phyloP scores from a whole-genome alignment of 2,797 vertebrate genomes.

The Poeciliopsis gracilis region DNA sequence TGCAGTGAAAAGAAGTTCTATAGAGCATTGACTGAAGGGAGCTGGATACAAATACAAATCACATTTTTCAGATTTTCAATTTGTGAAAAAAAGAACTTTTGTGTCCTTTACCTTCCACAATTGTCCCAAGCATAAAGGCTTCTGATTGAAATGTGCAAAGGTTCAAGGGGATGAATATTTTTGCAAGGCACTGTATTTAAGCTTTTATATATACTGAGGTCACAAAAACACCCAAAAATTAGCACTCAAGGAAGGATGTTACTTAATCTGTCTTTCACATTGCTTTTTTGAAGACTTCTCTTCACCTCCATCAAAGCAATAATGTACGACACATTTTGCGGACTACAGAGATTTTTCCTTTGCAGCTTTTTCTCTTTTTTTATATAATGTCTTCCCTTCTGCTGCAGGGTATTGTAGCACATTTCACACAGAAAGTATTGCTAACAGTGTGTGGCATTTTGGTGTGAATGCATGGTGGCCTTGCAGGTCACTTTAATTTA shows the following conservation, averaged over 20 bases:
- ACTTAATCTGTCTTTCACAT: conserved; percentile 31
- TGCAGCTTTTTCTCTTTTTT: conserved; percentile 37
- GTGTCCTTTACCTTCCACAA: not conserved
- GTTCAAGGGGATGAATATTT: not conserved
- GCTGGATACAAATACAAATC: not conserved
- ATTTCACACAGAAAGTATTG: conserved; percentile 36
- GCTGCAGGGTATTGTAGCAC: conserved; percentile 58
- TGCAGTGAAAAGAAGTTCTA: not conserved
- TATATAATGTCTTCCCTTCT: conserved; percentile 40
- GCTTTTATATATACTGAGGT: not conserved
- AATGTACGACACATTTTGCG: conserved; percentile 54
- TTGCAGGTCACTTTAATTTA: conserved; percentile 59
- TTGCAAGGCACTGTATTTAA: not conserved
- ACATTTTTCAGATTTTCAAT: not conserved
- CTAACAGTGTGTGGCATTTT: conserved; percentile 56
- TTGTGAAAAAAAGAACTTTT: not conserved
- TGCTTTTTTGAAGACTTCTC: conserved; percentile 44
- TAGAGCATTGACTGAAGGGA: not conserved
- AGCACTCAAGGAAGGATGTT: conserved; percentile 4
- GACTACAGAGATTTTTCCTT: conserved; percentile 37
- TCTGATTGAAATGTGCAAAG: not conserved
- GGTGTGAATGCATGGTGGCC: conserved; percentile 49
- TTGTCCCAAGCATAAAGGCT: not conserved
- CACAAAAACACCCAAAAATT: not conserved
- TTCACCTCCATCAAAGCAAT: conserved; percentile 47